Evolutionary conservation across 2,797 vertebrate species (phyloP), one percentile per base, ranked within the genome.

Genomic region (Chaetodon trifasciatus): DNA sequence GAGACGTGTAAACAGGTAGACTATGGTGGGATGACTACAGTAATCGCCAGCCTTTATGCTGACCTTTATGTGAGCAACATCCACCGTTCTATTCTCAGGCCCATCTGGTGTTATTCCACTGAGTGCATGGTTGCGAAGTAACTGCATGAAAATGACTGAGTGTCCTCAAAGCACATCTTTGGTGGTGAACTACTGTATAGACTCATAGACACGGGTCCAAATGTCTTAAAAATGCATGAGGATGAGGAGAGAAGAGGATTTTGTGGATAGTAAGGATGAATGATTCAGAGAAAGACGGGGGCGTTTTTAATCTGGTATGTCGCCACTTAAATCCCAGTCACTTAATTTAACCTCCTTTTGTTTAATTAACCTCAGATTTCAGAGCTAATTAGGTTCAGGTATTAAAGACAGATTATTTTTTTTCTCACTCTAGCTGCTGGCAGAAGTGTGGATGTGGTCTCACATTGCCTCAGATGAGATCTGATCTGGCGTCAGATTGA

Each of bases 301-400:
- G 89, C 44, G 80, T 86, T 79, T 88, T 84, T 90, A 94, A 94
- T 94, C 91, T 65, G 78, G 70, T 67, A 53, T 93, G 91, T 91
- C 82, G 69, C 90, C 86, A 90, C 89, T 93, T 92, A 93, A 94
- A 94, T 95, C 93, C 89, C 83, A 90, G 87, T 91, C 90, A 91
- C 92, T 92, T 93, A 88, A 93, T 93, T 94, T 93, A 94, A 95
- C 93, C 94, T 94, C 81, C 87, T 91, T 91, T 93, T 94, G 87
- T 93, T 93, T 94, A 95, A 95, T 95, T 94, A 95, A 94, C 93
- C 90, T 89, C 84, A 89, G 87, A 93, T 93, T 94, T 94, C 84
- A 90, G 82, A 91, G 91, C 83, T 95, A 94, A 94, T 94, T 93
- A 94, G 92, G 92, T 92, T 85, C 85, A 94, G 88, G 93, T 94